These are phyloP conservation scores for Erithacus rubecula DNA, from an alignment of 2,797 vertebrate species.

Conservation along the genomic window DNA sequence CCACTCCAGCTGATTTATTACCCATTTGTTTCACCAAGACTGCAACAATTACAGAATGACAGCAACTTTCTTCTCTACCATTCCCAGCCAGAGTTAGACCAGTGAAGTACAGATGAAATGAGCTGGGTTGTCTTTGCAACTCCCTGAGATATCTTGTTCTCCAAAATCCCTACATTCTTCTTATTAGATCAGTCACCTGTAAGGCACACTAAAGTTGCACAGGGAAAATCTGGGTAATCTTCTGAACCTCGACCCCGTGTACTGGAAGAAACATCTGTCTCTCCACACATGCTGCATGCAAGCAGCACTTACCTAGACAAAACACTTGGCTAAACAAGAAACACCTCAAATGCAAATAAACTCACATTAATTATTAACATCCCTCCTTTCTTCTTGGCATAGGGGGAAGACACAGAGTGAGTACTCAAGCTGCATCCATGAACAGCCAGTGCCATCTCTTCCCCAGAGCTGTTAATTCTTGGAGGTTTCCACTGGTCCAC, in stretches of 20 bases:
- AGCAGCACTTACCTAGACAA: not conserved
- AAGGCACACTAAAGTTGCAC: not conserved
- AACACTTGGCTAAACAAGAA: not conserved
- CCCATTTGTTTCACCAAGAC: not conserved
- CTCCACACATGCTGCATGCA: rapidly evolving
- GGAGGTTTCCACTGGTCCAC: not conserved
- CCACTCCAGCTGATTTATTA: not conserved
- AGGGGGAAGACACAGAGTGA: not conserved
- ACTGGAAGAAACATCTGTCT: not conserved
- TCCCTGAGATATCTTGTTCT: not conserved
- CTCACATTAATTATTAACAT: not conserved
- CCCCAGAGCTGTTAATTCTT: not conserved
- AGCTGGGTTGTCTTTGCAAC: not conserved
- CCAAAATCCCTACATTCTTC: not conserved
- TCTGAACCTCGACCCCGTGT: not conserved
- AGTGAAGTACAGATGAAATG: not conserved
- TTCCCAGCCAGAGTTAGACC: not conserved
- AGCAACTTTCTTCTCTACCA: not conserved
- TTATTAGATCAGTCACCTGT: not conserved
- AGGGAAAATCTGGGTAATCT: not conserved
- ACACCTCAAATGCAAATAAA: not conserved
- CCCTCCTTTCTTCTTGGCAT: not conserved
- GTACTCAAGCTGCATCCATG: not conserved
- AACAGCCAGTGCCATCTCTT: not conserved
- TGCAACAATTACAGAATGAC: not conserved